These are phyloP conservation scores for Anagyrus pseudococci DNA, from an alignment of 2,888 invertebrate genomes.

Conservation along the genomic window DNA sequence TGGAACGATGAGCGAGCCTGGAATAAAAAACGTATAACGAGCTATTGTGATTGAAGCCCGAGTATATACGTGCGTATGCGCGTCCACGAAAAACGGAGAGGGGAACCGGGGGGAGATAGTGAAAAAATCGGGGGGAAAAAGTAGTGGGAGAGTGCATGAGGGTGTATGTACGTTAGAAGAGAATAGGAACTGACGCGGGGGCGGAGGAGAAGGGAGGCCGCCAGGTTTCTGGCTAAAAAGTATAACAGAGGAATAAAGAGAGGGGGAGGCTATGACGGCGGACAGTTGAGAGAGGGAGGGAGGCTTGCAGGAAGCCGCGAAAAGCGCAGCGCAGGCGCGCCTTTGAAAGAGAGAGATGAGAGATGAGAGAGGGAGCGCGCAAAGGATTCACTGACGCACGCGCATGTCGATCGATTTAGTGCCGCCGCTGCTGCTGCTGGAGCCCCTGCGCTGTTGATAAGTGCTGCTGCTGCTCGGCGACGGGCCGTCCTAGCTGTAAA, in stretches of 20 bases:
- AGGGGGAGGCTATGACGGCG: not conserved
- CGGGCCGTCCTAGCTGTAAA: too few species aligned
- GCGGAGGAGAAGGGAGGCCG: not conserved
- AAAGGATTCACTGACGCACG: constrained; percentile 28
- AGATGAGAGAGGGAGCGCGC: constrained; percentile 3
- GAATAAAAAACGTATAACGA: constrained; percentile 30
- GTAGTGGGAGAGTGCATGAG: not conserved
- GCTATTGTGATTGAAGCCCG: constrained; percentile 23
- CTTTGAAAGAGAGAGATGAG: not conserved
- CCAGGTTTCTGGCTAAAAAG: too few species aligned
- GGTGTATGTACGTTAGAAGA: too few species aligned
- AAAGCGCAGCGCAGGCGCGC: constrained; percentile 37
- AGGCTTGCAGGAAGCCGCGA: too few species aligned
- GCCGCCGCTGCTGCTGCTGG: too few species aligned
- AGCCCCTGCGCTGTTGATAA: too few species aligned
- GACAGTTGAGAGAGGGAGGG: constrained; percentile 5
- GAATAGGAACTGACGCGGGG: not conserved
- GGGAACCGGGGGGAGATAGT: too few species aligned
- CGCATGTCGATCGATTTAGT: too few species aligned
- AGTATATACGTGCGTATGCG: constrained; percentile 1
- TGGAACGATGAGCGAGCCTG: not conserved
- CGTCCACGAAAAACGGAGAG: too few species aligned
- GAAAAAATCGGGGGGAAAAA: not conserved
- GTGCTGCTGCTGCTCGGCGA: too few species aligned
- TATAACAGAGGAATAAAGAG: too few species aligned